Percentiles rank a stretch among this genome's conserved stretches.
These are phyloP conservation scores for Alectura lathami DNA, from an alignment of 2,113 vertebrate genomes.

Conservation along the genomic window DNA sequence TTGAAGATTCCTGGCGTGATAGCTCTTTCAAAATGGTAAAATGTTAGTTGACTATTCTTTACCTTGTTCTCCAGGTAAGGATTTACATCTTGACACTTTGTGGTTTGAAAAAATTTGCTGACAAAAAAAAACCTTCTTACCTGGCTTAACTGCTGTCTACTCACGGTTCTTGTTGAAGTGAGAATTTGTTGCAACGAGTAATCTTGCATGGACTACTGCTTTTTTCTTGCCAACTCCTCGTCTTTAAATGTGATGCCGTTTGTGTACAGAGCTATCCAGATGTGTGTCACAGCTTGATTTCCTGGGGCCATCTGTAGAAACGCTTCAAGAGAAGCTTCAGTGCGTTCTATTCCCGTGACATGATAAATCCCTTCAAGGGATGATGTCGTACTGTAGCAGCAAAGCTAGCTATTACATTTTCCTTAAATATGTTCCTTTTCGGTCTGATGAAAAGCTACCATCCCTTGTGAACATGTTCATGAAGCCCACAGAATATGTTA, in stretches of 20 bases:
- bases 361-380: slow-evolving; percentile 9
- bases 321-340: background rate
- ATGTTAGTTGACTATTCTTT: background rate
- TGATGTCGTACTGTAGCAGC: background rate
- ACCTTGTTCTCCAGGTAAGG: background rate
- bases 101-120: background rate
- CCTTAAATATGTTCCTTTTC: slow-evolving; percentile 9
- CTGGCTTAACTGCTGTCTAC: background rate
- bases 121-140: background rate
- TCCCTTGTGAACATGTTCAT: background rate
- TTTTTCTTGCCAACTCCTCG: background rate
- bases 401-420: slow-evolving; percentile 7
- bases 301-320: background rate
- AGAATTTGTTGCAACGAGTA: background rate
- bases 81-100: background rate
- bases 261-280: slow-evolving; percentile 19
- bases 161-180: background rate
- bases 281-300: slow-evolving; percentile 33
- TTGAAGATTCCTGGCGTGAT: background rate
- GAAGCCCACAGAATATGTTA: background rate
- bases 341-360: background rate
- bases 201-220: background rate
- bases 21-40: background rate
- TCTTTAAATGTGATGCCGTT: background rate
- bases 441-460: background rate